phyloP scores from a whole-genome alignment of 2,888 invertebrate genomes.

The Tenthredo amoena region DNA sequence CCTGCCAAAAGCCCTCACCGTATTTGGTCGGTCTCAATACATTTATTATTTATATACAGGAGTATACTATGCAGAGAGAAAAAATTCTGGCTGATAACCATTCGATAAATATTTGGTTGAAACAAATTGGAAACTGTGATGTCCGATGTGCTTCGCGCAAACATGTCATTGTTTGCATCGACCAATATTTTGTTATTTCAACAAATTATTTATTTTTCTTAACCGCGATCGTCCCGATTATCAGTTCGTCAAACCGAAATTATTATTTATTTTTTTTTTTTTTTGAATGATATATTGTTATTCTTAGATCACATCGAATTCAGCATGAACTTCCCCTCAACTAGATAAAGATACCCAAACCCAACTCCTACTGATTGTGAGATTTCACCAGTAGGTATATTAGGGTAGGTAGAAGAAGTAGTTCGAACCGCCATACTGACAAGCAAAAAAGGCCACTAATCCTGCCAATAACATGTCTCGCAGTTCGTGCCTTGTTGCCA shows the following conservation, averaged over 20 bases:
- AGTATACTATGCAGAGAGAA: neutral
- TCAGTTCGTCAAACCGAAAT: neutral
- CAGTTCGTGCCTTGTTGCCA: neutral
- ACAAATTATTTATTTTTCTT: neutral
- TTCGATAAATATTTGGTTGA: neutral
- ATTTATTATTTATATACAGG: neutral
- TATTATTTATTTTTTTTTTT: neutral
- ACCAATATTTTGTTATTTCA: neutral
- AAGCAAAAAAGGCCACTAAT: neutral
- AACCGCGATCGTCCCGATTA: neutral
- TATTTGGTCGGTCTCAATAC: neutral
- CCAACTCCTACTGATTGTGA: neutral
- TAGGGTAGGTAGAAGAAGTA: neutral
- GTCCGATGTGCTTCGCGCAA: neutral
- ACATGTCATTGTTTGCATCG: neutral
- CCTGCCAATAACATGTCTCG: neutral
- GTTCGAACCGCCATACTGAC: neutral
- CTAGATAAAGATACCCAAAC: neutral
- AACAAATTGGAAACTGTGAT: neutral
- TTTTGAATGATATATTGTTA: neutral
- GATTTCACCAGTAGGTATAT: neutral
- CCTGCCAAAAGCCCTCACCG: neutral
- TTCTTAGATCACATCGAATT: neutral
- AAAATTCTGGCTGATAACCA: conserved; percentile 8
- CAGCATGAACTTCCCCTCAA: neutral